Evolutionary conservation across 2,113 vertebrate species (phyloP).

Genomic region (Centrocercus urophasianus): DNA sequence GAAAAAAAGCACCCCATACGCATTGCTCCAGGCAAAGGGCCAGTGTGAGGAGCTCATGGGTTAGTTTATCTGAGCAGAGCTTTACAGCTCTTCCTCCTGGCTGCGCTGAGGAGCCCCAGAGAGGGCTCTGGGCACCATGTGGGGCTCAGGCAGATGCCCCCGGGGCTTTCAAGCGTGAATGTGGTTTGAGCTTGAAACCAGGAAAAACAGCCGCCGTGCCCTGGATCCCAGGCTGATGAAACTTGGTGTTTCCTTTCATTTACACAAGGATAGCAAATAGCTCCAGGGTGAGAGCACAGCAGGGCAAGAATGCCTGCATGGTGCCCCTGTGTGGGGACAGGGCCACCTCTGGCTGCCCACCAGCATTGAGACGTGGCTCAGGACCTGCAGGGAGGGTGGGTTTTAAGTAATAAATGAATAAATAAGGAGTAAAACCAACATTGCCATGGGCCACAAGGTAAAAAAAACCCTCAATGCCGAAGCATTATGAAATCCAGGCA

Average conservation of each 20-base stretch:
- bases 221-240: not conserved
- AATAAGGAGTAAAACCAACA: constrained; percentile 44
- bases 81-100: not conserved
- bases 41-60: not conserved
- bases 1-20: not conserved
- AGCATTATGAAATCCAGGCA: constrained; percentile 43
- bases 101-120: not conserved
- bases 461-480: constrained; percentile 42
- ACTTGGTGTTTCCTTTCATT: not conserved
- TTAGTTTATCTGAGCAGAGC: not conserved
- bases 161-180: not conserved
- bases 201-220: not conserved
- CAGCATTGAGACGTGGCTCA: not conserved
- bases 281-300: not conserved
- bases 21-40: not conserved
- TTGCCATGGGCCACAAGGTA: constrained; percentile 43
- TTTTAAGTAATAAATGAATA: constrained; percentile 25
- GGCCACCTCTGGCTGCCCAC: not conserved
- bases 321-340: fast-evolving
- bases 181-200: not conserved
- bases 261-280: not conserved
- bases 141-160: not conserved
- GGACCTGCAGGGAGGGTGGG: not conserved
- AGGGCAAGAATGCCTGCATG: fast-evolving
- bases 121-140: not conserved